These are phyloP conservation scores for Saturnia japonica DNA, from an alignment of 2,888 invertebrate genomes.

Conservation along the genomic window DNA sequence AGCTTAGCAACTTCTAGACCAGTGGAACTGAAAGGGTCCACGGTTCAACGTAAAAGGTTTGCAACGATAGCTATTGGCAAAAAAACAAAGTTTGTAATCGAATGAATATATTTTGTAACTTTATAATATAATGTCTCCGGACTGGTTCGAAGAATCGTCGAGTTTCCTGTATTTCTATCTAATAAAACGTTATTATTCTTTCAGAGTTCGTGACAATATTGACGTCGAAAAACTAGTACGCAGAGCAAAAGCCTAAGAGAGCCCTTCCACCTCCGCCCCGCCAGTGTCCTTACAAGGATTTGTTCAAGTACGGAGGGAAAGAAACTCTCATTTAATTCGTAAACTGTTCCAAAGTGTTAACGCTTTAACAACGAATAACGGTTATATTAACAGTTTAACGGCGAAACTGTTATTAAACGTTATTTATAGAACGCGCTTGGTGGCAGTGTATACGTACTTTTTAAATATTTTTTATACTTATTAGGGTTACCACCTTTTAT, in stretches of 20 bases:
- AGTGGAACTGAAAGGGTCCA: too few species aligned
- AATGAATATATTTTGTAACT: too few species aligned
- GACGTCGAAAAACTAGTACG: slow-evolving; percentile 90
- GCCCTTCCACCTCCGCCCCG: slow-evolving; percentile 63
- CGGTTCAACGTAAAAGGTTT: too few species aligned
- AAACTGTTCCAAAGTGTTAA: slow-evolving; percentile 47
- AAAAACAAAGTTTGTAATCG: too few species aligned
- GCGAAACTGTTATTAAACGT: slow-evolving; percentile 25
- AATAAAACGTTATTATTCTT: slow-evolving; percentile 47
- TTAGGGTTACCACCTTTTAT: not conserved
- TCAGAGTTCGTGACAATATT: slow-evolving; percentile 92
- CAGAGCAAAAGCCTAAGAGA: slow-evolving; percentile 67
- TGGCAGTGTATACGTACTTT: slow-evolving; percentile 64
- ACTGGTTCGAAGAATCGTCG: not conserved
- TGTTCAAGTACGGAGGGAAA: slow-evolving; percentile 67
- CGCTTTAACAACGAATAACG: slow-evolving; percentile 33
- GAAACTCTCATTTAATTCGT: slow-evolving; percentile 74
- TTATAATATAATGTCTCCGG: too few species aligned
- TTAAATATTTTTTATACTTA: slow-evolving; percentile 18
- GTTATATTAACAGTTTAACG: slow-evolving; percentile 20
- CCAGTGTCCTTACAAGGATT: slow-evolving; percentile 53
- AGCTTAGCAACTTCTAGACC: too few species aligned
- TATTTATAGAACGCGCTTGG: slow-evolving; percentile 49
- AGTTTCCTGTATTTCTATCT: too few species aligned
- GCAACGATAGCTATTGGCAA: too few species aligned